These are phyloP conservation scores for Sinocyclocheilus rhinocerous DNA, from an alignment of 2,113 vertebrate genomes.

Conservation along the genomic window DNA sequence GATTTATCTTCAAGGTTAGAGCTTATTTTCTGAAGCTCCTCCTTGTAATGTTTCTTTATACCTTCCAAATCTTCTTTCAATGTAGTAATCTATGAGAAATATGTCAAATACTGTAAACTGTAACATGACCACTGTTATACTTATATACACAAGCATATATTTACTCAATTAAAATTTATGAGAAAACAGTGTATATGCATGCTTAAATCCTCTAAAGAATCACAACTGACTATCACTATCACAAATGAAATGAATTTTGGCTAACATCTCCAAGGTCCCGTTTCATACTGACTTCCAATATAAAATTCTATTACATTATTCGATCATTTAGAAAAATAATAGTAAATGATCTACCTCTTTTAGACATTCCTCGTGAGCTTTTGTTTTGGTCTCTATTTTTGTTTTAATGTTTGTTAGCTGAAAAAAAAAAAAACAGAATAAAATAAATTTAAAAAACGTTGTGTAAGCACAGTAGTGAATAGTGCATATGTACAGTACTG, in stretches of 20 bases:
- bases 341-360: slow-evolving; percentile 78
- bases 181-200: too few species aligned
- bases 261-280: too few species aligned
- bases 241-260: background rate
- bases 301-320: background rate
- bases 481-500: too few species aligned
- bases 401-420: slow-evolving; percentile 81
- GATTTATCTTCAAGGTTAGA: slow-evolving; percentile 79
- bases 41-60: slow-evolving; percentile 70
- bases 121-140: too few species aligned
- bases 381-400: slow-evolving; percentile 82
- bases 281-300: background rate
- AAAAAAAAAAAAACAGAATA: slow-evolving; percentile 55
- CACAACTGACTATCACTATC: too few species aligned
- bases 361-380: slow-evolving; percentile 77
- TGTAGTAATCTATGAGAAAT: slow-evolving; percentile 73
- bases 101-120: background rate
- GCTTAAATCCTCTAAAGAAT: too few species aligned
- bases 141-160: too few species aligned
- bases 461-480: too few species aligned
- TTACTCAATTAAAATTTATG: too few species aligned
- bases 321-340: background rate
- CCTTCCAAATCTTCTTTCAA: slow-evolving; percentile 78
- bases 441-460: background rate
- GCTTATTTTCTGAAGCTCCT: slow-evolving; percentile 73